These are phyloP conservation scores for Stictonetta naevosa DNA, from an alignment of 2,113 vertebrate genomes.

Conservation along the genomic window DNA sequence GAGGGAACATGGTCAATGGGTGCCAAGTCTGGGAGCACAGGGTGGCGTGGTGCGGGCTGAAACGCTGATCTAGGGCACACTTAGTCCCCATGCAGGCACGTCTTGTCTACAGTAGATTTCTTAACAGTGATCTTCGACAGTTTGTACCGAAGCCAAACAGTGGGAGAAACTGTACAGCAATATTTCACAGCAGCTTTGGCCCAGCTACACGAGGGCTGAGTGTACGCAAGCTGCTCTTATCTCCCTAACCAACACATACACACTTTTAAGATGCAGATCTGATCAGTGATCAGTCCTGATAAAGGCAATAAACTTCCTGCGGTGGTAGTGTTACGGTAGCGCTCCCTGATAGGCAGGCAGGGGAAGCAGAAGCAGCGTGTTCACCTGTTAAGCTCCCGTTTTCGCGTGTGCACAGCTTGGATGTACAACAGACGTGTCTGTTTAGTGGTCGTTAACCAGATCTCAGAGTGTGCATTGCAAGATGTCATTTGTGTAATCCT, in stretches of 20 bases:
- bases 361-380: neutral
- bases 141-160: neutral
- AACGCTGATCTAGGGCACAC: neutral
- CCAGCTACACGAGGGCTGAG: neutral
- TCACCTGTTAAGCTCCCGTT: neutral
- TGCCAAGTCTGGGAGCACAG: neutral
- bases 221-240: neutral
- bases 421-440: neutral
- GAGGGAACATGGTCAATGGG: rapidly evolving
- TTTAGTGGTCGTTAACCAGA: constrained; percentile 11
- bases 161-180: neutral
- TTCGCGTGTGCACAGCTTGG: neutral
- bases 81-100: neutral
- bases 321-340: neutral
- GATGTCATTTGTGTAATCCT: neutral
- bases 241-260: neutral
- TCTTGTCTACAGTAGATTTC: neutral
- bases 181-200: neutral
- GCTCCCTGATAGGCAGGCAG: neutral
- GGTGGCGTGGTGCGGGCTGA: neutral
- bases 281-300: neutral
- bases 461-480: neutral
- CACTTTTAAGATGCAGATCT: constrained; percentile 2
- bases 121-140: neutral
- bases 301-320: neutral